Base-by-base conservation (phyloP, 1,140 invertebrate species). In the Drosophila azteca region DNA sequence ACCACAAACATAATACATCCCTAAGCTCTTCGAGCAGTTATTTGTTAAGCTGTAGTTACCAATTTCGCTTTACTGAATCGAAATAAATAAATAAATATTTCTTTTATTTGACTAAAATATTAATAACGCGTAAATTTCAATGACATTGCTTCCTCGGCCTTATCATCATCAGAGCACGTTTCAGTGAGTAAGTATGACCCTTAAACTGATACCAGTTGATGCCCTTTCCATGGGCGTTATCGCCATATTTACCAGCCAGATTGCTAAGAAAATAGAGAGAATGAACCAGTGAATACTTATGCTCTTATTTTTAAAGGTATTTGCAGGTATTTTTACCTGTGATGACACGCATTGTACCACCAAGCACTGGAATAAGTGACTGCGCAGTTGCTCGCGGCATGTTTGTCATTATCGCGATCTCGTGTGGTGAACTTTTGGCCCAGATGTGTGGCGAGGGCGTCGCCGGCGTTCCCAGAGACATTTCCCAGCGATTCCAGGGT, bases 131-230 rank as follows among this genome's bases (percentile, higher is more conserved):
- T 31, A 31, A 31, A 0, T 22, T 48, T 53, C 35, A 46, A 29
- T 45, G 54, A 20, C 50, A 77, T 43, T 50, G 76, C 35, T 41
- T 68, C 17, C 46, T 73, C 0, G 67, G 77, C 6, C 78, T 77
- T 55, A 83, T 75, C 64, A 78, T 55, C 79, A 83, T 81, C 15
- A 53, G 29, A 2, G 59, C 79, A 7, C 50, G 49, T 46, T 78
- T 78, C n/a, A 82, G 44, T 0, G 79, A 54, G 31, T 82, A 82
- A 1, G 58, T 43, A 4, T 67, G 52, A 17, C 79, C 75, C 44
- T 64, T 58, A 5, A 66, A 82, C 0, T 51, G 39, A 44, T 58
- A 59, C 79, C 79, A 83, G 44, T 61, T 65, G 46, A 83, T 60
- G 46, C 75, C 79, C 22, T 66, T 58, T 6, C 59, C 70, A 15